Evolutionary conservation across 2,888 invertebrate genomes (phyloP), one percentile per base, ranked within the genome.

Genomic region (Entomobrya proxima): DNA sequence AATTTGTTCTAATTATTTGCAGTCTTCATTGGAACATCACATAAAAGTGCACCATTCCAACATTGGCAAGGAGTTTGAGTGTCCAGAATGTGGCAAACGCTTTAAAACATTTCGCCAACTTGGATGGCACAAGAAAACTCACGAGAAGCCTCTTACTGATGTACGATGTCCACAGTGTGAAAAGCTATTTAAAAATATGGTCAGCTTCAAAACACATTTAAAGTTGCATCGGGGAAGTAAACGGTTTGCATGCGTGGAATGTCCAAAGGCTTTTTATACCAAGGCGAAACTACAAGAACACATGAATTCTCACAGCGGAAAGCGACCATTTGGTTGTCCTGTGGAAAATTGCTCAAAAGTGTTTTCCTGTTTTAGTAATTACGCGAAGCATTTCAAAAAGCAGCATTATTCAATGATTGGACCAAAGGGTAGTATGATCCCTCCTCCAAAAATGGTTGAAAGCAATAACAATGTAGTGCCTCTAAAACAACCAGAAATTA

Each of bases 321-420:
- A 92, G 67, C 92, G 93, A 58, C 94, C 94, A 0, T 94, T 93
- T 91, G 92, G 92, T 61, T 94, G 94, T 91, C 92, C 92, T 30
- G 92, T 92, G 90, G 92, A 93, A 27, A 93, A 93, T 75, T 92
- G 93, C 0, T 94, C 94, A 90, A 93, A 93, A 44, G 58, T 74
- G 13, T 85, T 85, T 77, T 85, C 85, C 9, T 93, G 92, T 89
- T 93, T 93, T 86, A 93, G 94, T 1, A 94, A 94, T 90, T 94
- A 93, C 92, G 91, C 92, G 87, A 94, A 94, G 90, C 94, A 94
- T 90, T 92, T 93, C 76, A 92, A 94, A 58, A 92, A 94, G 89
- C 92, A 93, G 61, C 94, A 94, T 84, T 40, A 86, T 18, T 83
- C 76, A 24, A 74, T 88, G 77, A 35, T 88, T 7, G 84, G 85